Conservation (phyloP, 2,113 vertebrate genomes). For the Strigops habroptila region DNA sequence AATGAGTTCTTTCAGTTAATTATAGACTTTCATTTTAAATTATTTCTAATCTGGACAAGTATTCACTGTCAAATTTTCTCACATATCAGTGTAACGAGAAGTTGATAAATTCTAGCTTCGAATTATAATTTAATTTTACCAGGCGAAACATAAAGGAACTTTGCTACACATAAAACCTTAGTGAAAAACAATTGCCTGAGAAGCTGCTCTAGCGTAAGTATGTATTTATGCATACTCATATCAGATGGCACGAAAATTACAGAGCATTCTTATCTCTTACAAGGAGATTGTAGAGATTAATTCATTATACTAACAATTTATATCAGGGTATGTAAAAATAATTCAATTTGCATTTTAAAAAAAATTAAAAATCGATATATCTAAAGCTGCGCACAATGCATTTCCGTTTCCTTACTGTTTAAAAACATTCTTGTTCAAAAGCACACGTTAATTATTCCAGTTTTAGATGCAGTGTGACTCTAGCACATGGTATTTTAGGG, state of each 20-base stretch:
- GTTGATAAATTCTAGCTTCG: not conserved
- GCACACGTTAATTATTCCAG: not conserved
- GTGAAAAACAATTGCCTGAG: not conserved
- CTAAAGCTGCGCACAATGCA: not conserved
- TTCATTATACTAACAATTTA: not conserved
- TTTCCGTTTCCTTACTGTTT: not conserved
- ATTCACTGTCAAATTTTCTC: not conserved
- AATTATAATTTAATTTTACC: not conserved
- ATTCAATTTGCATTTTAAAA: not conserved
- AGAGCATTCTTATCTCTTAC: not conserved
- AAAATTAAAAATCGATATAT: not conserved
- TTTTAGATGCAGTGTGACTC: not conserved
- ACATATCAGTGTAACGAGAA: not conserved
- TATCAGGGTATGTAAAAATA: not conserved
- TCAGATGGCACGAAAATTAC: not conserved
- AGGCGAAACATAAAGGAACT: not conserved
- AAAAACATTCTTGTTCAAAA: not conserved
- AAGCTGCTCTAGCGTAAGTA: not conserved
- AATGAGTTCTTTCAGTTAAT: not conserved
- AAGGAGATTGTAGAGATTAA: not conserved
- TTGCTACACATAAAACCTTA: not conserved
- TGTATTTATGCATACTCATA: not conserved
- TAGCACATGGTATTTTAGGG: not conserved
- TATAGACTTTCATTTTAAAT: not conserved
- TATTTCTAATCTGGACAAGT: not conserved